Conservation (phyloP, 2,797 vertebrate genomes). For the Eupleurogrammus muticus region DNA sequence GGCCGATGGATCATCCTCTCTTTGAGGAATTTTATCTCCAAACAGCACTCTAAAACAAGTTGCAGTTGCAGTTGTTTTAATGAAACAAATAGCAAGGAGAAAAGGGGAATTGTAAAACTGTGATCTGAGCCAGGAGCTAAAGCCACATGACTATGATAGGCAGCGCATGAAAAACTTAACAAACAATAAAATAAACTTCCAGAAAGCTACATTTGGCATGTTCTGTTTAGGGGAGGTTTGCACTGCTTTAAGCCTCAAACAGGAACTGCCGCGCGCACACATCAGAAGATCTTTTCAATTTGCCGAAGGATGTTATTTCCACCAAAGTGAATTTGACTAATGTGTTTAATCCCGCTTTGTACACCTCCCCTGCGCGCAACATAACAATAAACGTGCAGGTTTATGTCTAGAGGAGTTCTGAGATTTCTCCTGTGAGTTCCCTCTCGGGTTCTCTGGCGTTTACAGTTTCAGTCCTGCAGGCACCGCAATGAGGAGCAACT, state of each 20-base stretch:
- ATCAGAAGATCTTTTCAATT: slow-evolving; percentile 9
- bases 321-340: neutral
- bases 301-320: slow-evolving; percentile 17
- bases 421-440: slow-evolving; percentile 15
- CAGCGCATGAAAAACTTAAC: neutral
- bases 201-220: neutral
- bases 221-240: neutral
- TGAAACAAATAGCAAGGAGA: slow-evolving; percentile 3
- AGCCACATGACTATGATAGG: slow-evolving; percentile 7
- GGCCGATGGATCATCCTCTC: too few relatives aligned
- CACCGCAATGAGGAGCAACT: slow-evolving; percentile 14
- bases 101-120: slow-evolving; percentile 4
- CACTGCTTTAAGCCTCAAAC: neutral
- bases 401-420: neutral
- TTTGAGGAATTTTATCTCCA: neutral
- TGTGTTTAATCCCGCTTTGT: neutral
- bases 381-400: slow-evolving; percentile 5
- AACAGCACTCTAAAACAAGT: neutral
- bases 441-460: neutral
- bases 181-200: neutral
- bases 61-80: neutral
- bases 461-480: slow-evolving; percentile 21
- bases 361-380: neutral
- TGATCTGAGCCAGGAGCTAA: slow-evolving; percentile 6
- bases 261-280: neutral